Conservation (phyloP, 53 echinoderm and acorn worm genomes). For the Apostichopus leukothele region DNA sequence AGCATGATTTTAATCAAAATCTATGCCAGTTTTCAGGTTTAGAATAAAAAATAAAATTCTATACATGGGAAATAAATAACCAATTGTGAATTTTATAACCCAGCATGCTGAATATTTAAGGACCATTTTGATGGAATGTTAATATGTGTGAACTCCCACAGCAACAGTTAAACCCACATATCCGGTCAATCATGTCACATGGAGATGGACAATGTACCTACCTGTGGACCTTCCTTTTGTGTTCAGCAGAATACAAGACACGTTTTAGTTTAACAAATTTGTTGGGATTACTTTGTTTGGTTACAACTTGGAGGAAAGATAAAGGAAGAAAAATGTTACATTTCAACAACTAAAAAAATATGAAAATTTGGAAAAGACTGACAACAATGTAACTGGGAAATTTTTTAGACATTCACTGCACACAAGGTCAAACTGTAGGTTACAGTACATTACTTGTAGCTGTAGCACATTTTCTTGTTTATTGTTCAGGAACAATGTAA, state of each 20-base stretch:
- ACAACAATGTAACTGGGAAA: no score
- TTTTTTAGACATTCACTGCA: no score
- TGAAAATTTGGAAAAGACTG: not conserved
- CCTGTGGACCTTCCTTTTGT: slow-evolving; percentile 14
- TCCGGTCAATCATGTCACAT: not conserved
- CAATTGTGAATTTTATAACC: not conserved
- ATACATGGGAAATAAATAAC: not conserved
- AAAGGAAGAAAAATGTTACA: not conserved
- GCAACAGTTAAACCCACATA: not conserved
- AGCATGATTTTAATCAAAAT: no score
- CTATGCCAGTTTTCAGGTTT: no score
- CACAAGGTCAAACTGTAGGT: no score
- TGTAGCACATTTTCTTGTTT: no score
- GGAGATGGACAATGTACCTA: not conserved
- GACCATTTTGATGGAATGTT: not conserved
- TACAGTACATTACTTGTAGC: no score
- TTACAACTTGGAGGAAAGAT: slow-evolving; percentile 23
- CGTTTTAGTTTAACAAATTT: slow-evolving; percentile 16
- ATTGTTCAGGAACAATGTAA: no score
- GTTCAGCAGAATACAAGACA: slow-evolving; percentile 37
- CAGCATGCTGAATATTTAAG: not conserved
- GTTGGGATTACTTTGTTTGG: slow-evolving; percentile 21
- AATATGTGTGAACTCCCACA: not conserved
- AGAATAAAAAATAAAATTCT: no score
- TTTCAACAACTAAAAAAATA: not conserved